Percentiles rank a stretch among this genome's conserved stretches.
phyloP scores from a whole-genome alignment of 2,888 invertebrate genomes.

The Tryphoninae sp. region DNA sequence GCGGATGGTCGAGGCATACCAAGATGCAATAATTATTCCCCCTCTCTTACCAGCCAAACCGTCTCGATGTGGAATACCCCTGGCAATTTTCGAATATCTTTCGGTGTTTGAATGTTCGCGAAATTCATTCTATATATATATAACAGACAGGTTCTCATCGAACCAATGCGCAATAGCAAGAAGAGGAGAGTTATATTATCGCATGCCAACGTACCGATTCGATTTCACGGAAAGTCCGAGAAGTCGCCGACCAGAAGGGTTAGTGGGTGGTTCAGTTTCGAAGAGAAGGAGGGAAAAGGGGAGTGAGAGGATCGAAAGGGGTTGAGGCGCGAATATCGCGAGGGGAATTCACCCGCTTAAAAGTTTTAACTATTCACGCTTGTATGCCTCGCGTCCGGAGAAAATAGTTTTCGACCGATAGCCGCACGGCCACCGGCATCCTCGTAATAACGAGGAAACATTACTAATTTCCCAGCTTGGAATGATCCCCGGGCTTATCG shows the following conservation, averaged over 20 bases:
- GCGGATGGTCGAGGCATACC: conserved; percentile 68
- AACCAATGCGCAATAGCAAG: conserved; percentile 50
- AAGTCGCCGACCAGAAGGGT: conserved; percentile 24
- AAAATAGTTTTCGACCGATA: conserved; percentile 73
- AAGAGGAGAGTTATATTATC: conserved; percentile 59
- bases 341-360: conserved; percentile 70
- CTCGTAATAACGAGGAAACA: conserved; percentile 60
- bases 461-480: conserved; percentile 58
- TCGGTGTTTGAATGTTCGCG: conserved; percentile 59
- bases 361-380: conserved; percentile 74
- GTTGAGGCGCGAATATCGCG: conserved; percentile 17
- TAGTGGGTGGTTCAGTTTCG: background rate
- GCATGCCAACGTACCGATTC: conserved; percentile 50
- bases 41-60: background rate
- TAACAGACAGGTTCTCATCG: conserved; percentile 43
- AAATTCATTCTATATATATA: conserved; percentile 42
- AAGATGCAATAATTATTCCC: conserved; percentile 73
- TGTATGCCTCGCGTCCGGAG: conserved; percentile 70
- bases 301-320: conserved; percentile 1
- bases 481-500: conserved; percentile 15
- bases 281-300: background rate
- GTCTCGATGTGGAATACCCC: conserved; percentile 59
- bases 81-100: conserved; percentile 73
- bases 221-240: conserved; percentile 59
- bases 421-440: conserved; percentile 62